Evolutionary conservation across 2,888 invertebrate genomes (phyloP), one percentile per base, ranked within the genome.

Genomic region (Pachycephus smyrnensis): DNA sequence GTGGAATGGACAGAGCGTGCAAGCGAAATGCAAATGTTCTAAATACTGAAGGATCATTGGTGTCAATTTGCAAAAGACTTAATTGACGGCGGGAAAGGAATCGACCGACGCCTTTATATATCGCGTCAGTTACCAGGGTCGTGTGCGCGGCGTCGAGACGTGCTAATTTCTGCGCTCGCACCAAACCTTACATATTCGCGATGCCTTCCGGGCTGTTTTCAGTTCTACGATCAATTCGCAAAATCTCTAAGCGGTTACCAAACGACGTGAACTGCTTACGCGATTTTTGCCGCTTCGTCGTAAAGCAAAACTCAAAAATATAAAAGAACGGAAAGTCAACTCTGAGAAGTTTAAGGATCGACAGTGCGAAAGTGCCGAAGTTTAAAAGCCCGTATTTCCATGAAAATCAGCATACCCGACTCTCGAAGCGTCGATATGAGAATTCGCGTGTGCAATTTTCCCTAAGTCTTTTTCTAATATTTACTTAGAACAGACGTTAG

Each of bases 181-280:
- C 30, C 37, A 37, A 12, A 78, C 73, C 76, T 76, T 75, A 75
- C 75, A 78, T 78, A 78, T 78, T 76, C 68, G 69, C 73, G 30
- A 33, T 32, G 6, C 31, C 71, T 32, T 71, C 71, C 12, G 15
- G 31, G 6, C 31, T 30, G 31, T 32, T 71, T 71, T 32, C 71
- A 71, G 4, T 30, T 73, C 15, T 31, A 15, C 31, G 77, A n/a
- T 40, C 31, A 40, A 23, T 77, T 74, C n/a, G 35, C 73, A 75
- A 78, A 76, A 73, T 73, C 78, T 33, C 55, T 73, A 75, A 68
- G n/a, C 73, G 68, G 73, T 78, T 75, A 36, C 31, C 73, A 73
- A 68, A 12, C 75, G 68, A 30, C 23, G 71, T 69, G 23, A 33
- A 69, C 74, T 23, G 15, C 35, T 15, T 36, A 11, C 36, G 31